phyloP scores from a whole-genome alignment of 2,113 vertebrate genomes.

The Lampris incognitus region DNA sequence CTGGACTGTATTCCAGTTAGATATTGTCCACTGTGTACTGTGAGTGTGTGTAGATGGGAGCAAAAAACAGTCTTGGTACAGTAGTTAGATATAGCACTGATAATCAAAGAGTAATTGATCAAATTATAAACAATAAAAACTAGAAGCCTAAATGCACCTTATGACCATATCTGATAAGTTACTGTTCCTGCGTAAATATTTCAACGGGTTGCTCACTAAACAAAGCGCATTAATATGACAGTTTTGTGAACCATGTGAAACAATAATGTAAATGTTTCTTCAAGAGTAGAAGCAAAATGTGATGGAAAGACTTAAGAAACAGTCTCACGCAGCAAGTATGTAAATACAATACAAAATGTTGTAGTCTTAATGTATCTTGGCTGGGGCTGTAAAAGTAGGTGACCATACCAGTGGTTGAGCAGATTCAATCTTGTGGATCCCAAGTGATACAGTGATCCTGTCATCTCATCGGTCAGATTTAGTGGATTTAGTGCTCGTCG shows the following conservation, averaged over 20 bases:
- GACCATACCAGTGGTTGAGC: constrained; percentile 15
- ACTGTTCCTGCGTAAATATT: constrained; percentile 43
- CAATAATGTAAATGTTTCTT: constrained; percentile 58
- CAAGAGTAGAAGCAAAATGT: constrained; percentile 41
- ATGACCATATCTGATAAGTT: constrained; percentile 45
- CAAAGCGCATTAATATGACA: constrained; percentile 30
- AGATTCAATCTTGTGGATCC: constrained; percentile 10
- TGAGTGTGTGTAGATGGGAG: constrained; percentile 65
- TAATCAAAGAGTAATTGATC: constrained; percentile 63
- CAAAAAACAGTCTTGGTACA: constrained; percentile 49
- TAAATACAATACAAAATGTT: constrained; percentile 31
- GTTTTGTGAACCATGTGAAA: constrained; percentile 50
- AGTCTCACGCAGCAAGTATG: constrained; percentile 37
- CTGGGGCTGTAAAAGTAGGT: constrained; percentile 6
- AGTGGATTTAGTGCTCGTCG: constrained; percentile 52
- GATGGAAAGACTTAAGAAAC: constrained; percentile 60
- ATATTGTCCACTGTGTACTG: constrained; percentile 66
- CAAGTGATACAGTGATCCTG: constrained; percentile 20
- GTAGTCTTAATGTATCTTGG: constrained; percentile 44
- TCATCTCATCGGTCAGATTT: constrained; percentile 34
- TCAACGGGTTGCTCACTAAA: constrained; percentile 47
- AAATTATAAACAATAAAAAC: constrained; percentile 39
- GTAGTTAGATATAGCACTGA: constrained; percentile 54
- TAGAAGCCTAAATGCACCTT: constrained; percentile 34
- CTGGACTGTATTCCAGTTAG: constrained; percentile 63